These are phyloP conservation scores for Tuta absoluta DNA, from an alignment of 2,888 invertebrate species.

Conservation along the genomic window DNA sequence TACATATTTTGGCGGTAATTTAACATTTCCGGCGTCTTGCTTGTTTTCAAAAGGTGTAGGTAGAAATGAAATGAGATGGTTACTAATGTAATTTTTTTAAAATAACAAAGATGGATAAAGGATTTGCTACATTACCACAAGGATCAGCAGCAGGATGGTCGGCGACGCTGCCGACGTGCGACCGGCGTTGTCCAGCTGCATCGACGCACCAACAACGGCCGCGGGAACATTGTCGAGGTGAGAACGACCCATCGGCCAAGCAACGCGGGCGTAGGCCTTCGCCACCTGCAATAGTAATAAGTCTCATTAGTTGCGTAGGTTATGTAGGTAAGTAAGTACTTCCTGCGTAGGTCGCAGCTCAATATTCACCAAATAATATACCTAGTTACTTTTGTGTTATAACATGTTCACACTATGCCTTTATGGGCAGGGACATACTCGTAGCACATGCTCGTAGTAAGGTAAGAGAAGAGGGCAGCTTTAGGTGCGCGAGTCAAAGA, in stretches of 20 bases:
- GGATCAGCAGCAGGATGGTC: slow-evolving; percentile 52
- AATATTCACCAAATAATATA: no score
- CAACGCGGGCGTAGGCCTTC: slow-evolving; percentile 83
- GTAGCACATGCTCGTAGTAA: no score
- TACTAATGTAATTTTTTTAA: no score
- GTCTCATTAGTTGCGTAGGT: neutral
- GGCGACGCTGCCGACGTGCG: slow-evolving; percentile 41
- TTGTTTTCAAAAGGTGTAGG: neutral
- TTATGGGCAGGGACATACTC: no score
- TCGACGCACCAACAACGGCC: slow-evolving; percentile 92
- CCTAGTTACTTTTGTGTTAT: no score
- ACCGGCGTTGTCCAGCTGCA: slow-evolving; percentile 82
- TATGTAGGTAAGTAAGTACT: no score
- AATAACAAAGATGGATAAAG: no score
- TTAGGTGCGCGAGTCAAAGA: no score
- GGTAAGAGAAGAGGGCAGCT: no score
- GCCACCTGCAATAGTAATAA: slow-evolving; percentile 44
- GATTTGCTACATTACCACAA: slow-evolving; percentile 46
- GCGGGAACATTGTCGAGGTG: slow-evolving; percentile 87
- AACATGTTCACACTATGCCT: no score
- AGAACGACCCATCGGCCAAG: slow-evolving; percentile 85
- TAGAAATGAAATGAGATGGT: neutral
- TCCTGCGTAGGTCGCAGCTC: no score
- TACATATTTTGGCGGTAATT: neutral
- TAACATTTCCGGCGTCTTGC: neutral